Conservation (phyloP, 2,113 vertebrate species). For the Nansenia antarctica region DNA sequence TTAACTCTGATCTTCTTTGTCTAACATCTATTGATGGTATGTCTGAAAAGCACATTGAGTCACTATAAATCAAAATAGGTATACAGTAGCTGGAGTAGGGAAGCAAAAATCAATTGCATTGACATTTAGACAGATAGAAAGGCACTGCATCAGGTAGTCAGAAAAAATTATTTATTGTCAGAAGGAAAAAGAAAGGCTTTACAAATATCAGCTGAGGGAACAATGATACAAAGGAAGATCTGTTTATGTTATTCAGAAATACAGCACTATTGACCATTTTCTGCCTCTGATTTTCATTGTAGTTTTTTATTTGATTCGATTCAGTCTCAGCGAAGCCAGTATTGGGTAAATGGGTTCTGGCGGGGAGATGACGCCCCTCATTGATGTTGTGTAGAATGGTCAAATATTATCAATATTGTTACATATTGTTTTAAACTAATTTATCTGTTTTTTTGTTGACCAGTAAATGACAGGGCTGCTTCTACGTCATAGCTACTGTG, state of each 20-base stretch:
- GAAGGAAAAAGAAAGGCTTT: conserved; percentile 30
- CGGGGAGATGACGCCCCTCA: too few relatives aligned
- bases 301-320: too few relatives aligned
- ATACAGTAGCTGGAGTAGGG: too few relatives aligned
- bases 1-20: background rate
- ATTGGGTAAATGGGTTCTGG: background rate
- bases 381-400: too few relatives aligned
- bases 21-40: conserved; percentile 12
- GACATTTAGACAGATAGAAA: conserved; percentile 29
- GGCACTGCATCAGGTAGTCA: conserved; percentile 31
- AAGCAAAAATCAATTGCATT: conserved; percentile 48
- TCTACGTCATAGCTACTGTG: too few relatives aligned
- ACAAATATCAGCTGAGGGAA: conserved; percentile 16
- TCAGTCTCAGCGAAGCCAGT: too few relatives aligned
- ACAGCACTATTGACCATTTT: background rate
- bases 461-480: too few relatives aligned
- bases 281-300: background rate
- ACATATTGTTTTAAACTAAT: too few relatives aligned
- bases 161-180: conserved; percentile 39
- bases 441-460: too few relatives aligned
- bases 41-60: conserved; percentile 27
- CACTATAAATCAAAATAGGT: conserved; percentile 36
- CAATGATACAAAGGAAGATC: conserved; percentile 41
- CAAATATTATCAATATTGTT: too few relatives aligned
- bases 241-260: conserved; percentile 28